Conservation (phyloP, 2,797 vertebrate genomes). For the Sardinella longiceps region DNA sequence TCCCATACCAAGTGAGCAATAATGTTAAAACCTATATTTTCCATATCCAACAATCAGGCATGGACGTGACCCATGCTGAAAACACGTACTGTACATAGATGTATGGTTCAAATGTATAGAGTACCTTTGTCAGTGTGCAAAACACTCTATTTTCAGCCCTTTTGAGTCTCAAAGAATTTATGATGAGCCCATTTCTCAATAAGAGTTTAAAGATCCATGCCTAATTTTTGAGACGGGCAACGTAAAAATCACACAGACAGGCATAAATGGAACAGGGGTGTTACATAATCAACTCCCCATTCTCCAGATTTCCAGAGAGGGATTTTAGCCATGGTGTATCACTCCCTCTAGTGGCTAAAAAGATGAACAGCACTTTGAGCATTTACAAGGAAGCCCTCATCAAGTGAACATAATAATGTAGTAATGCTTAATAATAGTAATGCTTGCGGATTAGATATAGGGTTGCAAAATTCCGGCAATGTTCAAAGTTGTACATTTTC, state of each 20-base stretch:
- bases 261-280: background rate
- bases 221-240: background rate
- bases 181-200: background rate
- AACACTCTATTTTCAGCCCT: too few relatives aligned
- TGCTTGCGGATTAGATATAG: too few relatives aligned
- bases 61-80: background rate
- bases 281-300: conserved; percentile 5
- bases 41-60: background rate
- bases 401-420: background rate
- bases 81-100: background rate
- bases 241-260: background rate
- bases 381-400: background rate
- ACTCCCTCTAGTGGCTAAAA: conserved; percentile 45
- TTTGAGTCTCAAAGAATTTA: background rate
- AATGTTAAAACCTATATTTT: too few relatives aligned
- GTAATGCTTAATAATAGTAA: too few relatives aligned
- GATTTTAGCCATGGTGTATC: conserved; percentile 31
- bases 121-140: too few relatives aligned
- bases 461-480: too few relatives aligned
- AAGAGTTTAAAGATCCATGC: background rate
- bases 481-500: too few relatives aligned
- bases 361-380: background rate
- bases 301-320: background rate
- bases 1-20: background rate
- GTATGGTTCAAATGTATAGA: background rate